These are phyloP conservation scores for Buphagus erythrorhynchus DNA, from an alignment of 2,797 vertebrate genomes.

Conservation along the genomic window DNA sequence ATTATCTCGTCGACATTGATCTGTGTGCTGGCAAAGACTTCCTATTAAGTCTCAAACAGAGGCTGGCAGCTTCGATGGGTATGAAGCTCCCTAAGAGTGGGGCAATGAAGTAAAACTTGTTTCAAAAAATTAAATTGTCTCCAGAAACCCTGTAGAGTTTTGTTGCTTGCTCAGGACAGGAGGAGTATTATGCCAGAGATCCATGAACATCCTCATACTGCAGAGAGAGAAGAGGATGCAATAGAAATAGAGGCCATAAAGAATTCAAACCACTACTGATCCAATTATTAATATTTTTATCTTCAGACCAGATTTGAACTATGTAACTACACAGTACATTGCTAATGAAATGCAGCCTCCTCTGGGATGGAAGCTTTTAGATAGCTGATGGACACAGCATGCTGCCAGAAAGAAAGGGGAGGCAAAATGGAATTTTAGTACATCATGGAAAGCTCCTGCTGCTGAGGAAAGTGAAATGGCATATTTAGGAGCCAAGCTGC, in stretches of 20 bases:
- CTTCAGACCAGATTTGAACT: constrained; percentile 23
- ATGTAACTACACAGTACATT: background rate
- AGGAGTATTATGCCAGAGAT: background rate
- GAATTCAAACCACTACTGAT: constrained; percentile 12
- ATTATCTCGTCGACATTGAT: constrained; percentile 39
- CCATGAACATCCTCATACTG: background rate
- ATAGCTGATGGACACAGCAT: constrained; percentile 56
- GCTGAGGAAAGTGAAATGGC: constrained; percentile 33
- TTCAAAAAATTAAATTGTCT: constrained; percentile 30
- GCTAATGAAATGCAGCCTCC: constrained; percentile 49
- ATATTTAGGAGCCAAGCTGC: background rate
- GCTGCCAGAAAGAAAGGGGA: constrained; percentile 22
- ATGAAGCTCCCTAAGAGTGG: background rate
- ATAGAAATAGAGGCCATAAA: background rate
- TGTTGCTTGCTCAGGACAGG: background rate
- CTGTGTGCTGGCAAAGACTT: constrained; percentile 11
- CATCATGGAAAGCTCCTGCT: constrained; percentile 41
- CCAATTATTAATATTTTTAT: constrained; percentile 57
- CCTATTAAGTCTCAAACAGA: constrained; percentile 30
- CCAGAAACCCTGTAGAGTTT: background rate
- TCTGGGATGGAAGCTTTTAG: constrained; percentile 53
- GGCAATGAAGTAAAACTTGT: constrained; percentile 8
- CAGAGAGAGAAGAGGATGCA: background rate
- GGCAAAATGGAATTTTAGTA: constrained; percentile 51
- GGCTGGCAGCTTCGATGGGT: background rate